phyloP scores from a whole-genome alignment of 2,113 vertebrate genomes.

The Donacobius atricapilla region DNA sequence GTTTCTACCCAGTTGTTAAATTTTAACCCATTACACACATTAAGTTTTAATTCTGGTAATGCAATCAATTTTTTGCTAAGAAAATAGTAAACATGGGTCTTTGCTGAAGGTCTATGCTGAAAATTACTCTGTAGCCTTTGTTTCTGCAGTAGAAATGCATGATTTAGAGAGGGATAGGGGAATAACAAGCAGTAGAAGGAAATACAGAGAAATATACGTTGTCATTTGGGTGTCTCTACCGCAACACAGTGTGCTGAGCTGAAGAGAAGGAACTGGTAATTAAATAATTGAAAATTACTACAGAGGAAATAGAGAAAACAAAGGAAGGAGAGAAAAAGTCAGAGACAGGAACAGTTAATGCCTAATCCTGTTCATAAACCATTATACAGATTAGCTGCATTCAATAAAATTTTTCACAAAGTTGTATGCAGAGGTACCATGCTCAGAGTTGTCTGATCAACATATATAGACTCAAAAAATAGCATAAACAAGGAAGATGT shows the following conservation, averaged over 20 bases:
- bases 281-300: not conserved
- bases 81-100: not conserved
- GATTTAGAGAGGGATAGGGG: not conserved
- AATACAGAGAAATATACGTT: not conserved
- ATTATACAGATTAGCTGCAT: not conserved
- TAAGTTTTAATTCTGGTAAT: not conserved
- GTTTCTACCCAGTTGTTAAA: too few species aligned
- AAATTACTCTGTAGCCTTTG: not conserved
- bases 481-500: not conserved
- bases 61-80: not conserved
- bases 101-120: not conserved
- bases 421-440: not conserved
- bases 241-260: not conserved
- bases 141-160: not conserved
- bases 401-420: not conserved
- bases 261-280: not conserved
- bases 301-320: not conserved
- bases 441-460: not conserved
- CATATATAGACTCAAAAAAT: not conserved
- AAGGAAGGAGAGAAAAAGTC: not conserved
- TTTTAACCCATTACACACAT: too few species aligned
- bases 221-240: not conserved
- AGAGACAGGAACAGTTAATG: not conserved
- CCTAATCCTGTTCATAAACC: not conserved
- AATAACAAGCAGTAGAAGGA: not conserved